A percentile compares a stretch with the other conserved stretches of the same genome.
These are phyloP conservation scores for Suillia variegata DNA, from an alignment of 2,888 invertebrate species.

Conservation along the genomic window DNA sequence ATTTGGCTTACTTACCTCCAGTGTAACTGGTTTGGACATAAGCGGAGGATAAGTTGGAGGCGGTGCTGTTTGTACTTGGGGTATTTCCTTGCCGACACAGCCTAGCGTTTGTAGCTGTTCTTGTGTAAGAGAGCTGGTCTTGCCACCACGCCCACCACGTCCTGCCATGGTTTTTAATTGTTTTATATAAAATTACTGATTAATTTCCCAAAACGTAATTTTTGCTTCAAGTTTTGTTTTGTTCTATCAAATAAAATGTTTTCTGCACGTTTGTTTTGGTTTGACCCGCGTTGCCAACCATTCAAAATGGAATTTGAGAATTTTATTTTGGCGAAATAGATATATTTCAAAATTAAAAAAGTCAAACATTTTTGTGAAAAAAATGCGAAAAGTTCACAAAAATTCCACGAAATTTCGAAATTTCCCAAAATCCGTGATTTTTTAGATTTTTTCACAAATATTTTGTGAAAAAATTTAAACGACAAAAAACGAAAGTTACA, in stretches of 20 bases:
- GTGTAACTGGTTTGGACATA: constrained; percentile 65
- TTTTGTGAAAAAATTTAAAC: too few relatives aligned
- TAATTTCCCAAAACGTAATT: too few relatives aligned
- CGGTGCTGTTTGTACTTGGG: constrained; percentile 64
- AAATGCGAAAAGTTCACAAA: too few relatives aligned
- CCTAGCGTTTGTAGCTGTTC: constrained; percentile 59
- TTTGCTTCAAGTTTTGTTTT: too few relatives aligned
- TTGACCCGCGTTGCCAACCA: constrained; percentile 27
- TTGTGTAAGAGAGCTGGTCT: constrained; percentile 55
- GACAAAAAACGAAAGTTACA: too few relatives aligned
- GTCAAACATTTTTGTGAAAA: too few relatives aligned
- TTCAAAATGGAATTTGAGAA: not conserved
- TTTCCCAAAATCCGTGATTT: too few relatives aligned
- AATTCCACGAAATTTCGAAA: too few relatives aligned
- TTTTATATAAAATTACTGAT: not conserved
- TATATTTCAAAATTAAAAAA: too few relatives aligned
- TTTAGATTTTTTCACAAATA: too few relatives aligned
- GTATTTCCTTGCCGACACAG: constrained; percentile 63
- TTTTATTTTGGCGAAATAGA: too few relatives aligned
- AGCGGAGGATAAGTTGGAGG: constrained; percentile 68
- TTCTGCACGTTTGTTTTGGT: constrained; percentile 30
- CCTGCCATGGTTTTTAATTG: constrained; percentile 50
- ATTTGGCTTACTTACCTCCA: constrained; percentile 57
- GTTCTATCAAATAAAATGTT: too few relatives aligned
- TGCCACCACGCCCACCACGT: constrained; percentile 55